Evolutionary conservation across 1,140 invertebrate species (phyloP).

Genomic region (Bradysia coprophila): DNA sequence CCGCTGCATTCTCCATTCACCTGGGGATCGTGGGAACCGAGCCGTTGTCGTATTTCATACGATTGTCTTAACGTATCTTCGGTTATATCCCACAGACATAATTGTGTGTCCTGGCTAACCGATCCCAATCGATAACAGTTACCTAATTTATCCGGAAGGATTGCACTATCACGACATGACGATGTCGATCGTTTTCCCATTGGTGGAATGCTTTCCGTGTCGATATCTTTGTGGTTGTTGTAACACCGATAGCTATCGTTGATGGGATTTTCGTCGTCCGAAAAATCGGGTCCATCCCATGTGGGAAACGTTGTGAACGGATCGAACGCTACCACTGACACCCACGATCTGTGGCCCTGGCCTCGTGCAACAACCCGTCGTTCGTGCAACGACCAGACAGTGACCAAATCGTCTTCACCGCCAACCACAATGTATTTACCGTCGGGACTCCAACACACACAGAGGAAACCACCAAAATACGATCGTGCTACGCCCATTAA

Average conservation of each 20-base stretch:
- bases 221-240: constrained; percentile 18
- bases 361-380: constrained; percentile 87
- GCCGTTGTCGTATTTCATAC: constrained; percentile 19
- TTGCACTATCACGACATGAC: constrained; percentile 25
- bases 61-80: constrained; percentile 75
- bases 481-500: constrained; percentile 75
- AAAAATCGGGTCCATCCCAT: constrained; percentile 30
- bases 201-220: constrained; percentile 18
- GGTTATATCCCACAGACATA: constrained; percentile 97
- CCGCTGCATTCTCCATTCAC: constrained; percentile 13
- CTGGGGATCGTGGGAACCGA: constrained; percentile 3
- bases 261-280: constrained; percentile 38
- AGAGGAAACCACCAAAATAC: constrained; percentile 92
- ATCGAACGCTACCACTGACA: constrained; percentile 94
- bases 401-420: constrained; percentile 96
- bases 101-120: constrained; percentile 93
- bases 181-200: constrained; percentile 19
- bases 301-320: constrained; percentile 55
- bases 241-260: constrained; percentile 26
- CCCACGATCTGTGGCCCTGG: constrained; percentile 91
- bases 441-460: constrained; percentile 97
- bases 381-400: constrained; percentile 91
- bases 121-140: constrained; percentile 82
- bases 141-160: constrained; percentile 26
- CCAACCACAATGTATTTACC: constrained; percentile 89